Base-by-base conservation (phyloP, 2,888 invertebrate genomes). In the Melanostoma mellinum region DNA sequence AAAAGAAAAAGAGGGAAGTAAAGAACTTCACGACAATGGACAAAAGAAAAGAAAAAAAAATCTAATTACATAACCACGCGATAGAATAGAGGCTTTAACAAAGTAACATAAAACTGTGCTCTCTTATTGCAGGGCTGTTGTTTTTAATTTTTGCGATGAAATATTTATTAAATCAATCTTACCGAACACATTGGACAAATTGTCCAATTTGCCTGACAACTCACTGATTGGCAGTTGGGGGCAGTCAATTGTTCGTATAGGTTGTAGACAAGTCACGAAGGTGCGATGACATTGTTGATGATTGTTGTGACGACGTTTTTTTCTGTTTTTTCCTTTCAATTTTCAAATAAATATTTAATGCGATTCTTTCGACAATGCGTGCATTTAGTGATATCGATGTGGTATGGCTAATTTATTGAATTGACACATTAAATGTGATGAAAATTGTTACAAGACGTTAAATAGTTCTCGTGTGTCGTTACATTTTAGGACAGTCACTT, bases 171-270 rank as follows among this genome's bases (percentile, higher is more conserved):
- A 79, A 79, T 84, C 84, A 79, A 84, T 84, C 69, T 56, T 36
- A 52, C 10, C 46, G 82, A 20, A 20, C 56, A 36, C 32, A 73
- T 63, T 79, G 82, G 78, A 84, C 74, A 84, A 84, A 84, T 84
- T 84, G 79, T 79, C 84, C 84, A 84, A 84, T 84, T 84, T 84
- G 74, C n/a, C 84, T 79, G 84, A 79, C 84, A 84, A 84, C 74
- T 33, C 52, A 44, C 60, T 79, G 84, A 84, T 84, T 79, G 84
- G 75, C 84, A 67, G 74, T 35, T 60, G 74, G 52, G 53, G 55
- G 60, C 35, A 72, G 53, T 6, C 69, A 35, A 30, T 63, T 63
- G 55, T 58, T 36, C 35, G 40, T 65, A 63, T 65, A 63, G 78
- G 52, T 71, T 79, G 55, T 42, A 33, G 69, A 75, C 74, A 79